Evolutionary conservation across 2,113 vertebrate genomes (phyloP).

Genomic region (Galbula dea): DNA sequence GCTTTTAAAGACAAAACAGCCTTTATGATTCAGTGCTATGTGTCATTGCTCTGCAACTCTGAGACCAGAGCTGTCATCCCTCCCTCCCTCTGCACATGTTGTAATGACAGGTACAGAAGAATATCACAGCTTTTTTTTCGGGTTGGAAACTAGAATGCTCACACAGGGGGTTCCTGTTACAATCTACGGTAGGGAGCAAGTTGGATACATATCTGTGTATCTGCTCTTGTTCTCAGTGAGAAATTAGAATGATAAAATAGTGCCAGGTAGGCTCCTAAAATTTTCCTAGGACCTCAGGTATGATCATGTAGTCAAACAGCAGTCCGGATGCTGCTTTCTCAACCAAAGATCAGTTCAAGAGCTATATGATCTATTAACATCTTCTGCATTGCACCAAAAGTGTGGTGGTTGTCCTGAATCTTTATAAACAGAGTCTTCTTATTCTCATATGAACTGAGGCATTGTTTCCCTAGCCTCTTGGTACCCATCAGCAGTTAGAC

Average conservation of each 20-base stretch:
- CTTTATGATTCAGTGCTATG: slow-evolving; percentile 1
- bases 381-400: background rate
- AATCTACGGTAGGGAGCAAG: background rate
- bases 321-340: background rate
- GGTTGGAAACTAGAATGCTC: background rate
- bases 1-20: slow-evolving; percentile 16
- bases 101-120: slow-evolving; percentile 3
- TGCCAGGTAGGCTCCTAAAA: background rate
- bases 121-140: background rate
- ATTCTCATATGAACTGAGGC: background rate
- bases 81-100: background rate
- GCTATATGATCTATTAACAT: background rate
- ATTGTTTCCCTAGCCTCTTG: background rate
- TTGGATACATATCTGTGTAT: background rate
- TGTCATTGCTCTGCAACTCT: background rate
- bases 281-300: background rate
- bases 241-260: background rate
- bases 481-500: background rate
- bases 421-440: background rate
- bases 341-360: background rate
- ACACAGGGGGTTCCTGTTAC: background rate
- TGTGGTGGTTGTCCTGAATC: background rate
- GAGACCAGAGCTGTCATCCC: slow-evolving; percentile 12
- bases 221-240: background rate
- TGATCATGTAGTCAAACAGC: background rate